A percentile compares a stretch with the other conserved stretches of the same genome.
Evolutionary conservation across 1,140 invertebrate species (phyloP).

Genomic region (Araneus ventricosus): DNA sequence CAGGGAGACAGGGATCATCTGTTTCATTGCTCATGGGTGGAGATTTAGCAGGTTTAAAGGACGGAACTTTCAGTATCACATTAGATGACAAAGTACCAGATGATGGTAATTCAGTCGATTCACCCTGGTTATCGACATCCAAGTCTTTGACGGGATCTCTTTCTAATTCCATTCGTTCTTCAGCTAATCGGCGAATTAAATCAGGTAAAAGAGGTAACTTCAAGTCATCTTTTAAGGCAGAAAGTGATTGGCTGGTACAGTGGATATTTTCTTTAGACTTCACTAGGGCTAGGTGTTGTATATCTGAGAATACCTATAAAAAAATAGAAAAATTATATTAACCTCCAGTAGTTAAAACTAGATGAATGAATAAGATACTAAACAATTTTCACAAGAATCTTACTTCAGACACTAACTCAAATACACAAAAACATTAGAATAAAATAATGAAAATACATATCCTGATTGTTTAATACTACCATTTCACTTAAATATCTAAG

Average conservation of each 20-base stretch:
- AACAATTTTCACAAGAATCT: too few relatives aligned
- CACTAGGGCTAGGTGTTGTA: conserved; percentile 76
- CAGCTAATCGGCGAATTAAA: conserved; percentile 79
- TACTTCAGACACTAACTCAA: too few relatives aligned
- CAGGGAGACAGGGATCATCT: conserved; percentile 62
- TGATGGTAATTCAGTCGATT: conserved; percentile 1
- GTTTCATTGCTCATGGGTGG: conserved; percentile 48
- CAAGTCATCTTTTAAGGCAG: conserved; percentile 74
- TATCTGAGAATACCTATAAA: conserved; percentile 76
- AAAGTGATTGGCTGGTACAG: conserved; percentile 42
- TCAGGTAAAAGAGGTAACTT: conserved; percentile 79
- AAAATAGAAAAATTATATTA: neutral
- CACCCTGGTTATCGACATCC: conserved; percentile 56
- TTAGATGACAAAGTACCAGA: conserved; percentile 78
- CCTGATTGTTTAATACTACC: too few relatives aligned
- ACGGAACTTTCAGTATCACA: conserved; percentile 94
- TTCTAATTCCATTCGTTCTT: conserved; percentile 80
- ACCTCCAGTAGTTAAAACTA: too few relatives aligned
- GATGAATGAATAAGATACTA: too few relatives aligned
- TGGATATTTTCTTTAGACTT: conserved; percentile 58
- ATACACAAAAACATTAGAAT: too few relatives aligned
- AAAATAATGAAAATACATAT: too few relatives aligned
- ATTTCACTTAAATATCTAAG: too few relatives aligned
- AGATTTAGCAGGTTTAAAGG: conserved; percentile 86
- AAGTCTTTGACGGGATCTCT: conserved; percentile 61